Base-by-base conservation (phyloP, 2,888 invertebrate species). In the Sinopyrophorus schimmeli region DNA sequence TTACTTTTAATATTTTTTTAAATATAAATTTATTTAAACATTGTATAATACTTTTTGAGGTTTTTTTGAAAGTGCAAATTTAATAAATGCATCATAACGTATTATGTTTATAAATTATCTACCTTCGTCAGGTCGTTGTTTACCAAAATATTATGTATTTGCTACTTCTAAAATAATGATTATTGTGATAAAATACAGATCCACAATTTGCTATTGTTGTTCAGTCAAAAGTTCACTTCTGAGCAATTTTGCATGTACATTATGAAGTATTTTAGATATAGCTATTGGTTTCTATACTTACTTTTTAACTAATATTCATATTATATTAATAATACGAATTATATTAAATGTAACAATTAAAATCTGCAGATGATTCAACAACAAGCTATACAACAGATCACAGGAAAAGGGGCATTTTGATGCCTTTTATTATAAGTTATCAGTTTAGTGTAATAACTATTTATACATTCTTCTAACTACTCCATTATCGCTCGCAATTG, bases 321-420 rank as follows among this genome's bases (percentile, higher is more conserved):
- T n/a, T 35, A 17, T 47, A 38, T 37, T 39, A 40, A 38, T 40
- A 28, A 34, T 20, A 42, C 17, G 30, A 30, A 6, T 23, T 23
- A 24, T 24, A 39, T n/a, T n/a, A 40, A 34, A 31, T 43, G 14
- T 50, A 44, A 50, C 51, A 51, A 53, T 66, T 69, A 69, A 68
- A 68, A 64, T 69, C 65, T 70, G 65, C 67, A 67, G 63, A 65
- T 64, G 38, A 20, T 53, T 49, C 47, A 69, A 68, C 66, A 69
- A 69, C 64, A 70, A 70, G 69, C 70, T 70, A 65, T 55, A 59
- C 59, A 61, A 59, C 60, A 61, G 60, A 70, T 70, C 70, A 70
- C 70, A 70, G 70, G 67, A 67, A 63, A 65, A 63, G 66, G 68
- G 55, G 52, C 54, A 51, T 52, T 54, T 54, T 58, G 48, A 48